Conservation (phyloP, 2,888 invertebrate genomes). For the Calameuta pallipes region DNA sequence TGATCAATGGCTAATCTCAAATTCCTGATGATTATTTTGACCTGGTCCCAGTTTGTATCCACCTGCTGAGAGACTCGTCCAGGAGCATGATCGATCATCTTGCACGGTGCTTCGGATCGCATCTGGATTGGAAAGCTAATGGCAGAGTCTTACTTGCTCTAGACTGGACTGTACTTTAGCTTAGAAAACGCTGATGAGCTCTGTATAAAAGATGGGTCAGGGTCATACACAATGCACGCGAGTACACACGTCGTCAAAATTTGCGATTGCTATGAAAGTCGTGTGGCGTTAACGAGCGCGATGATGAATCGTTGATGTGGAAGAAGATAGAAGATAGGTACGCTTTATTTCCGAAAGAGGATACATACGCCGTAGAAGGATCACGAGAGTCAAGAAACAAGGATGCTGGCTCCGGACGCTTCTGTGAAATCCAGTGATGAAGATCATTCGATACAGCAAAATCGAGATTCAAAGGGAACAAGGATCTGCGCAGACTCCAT, state of each 20-base stretch:
- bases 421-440: too few relatives aligned
- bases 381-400: background rate
- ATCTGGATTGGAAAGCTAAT: background rate
- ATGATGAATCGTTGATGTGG: background rate
- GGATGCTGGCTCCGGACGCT: background rate
- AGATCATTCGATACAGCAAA: background rate
- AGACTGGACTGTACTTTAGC: slow-evolving; percentile 50
- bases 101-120: background rate
- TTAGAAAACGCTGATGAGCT: slow-evolving; percentile 56
- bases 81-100: background rate
- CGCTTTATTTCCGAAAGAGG: background rate
- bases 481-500: background rate
- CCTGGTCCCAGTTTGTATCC: background rate
- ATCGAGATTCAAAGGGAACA: background rate
- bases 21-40: background rate
- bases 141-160: slow-evolving; percentile 12
- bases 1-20: background rate
- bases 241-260: slow-evolving; percentile 51
- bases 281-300: background rate
- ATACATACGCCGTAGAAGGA: background rate
- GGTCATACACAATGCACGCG: slow-evolving; percentile 49
- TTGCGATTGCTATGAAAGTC: background rate
- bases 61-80: background rate
- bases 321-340: background rate
- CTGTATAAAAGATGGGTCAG: slow-evolving; percentile 59